Base-by-base conservation (phyloP, 92 coral and sea anemone genomes). In the Epizoanthus illoricatus region DNA sequence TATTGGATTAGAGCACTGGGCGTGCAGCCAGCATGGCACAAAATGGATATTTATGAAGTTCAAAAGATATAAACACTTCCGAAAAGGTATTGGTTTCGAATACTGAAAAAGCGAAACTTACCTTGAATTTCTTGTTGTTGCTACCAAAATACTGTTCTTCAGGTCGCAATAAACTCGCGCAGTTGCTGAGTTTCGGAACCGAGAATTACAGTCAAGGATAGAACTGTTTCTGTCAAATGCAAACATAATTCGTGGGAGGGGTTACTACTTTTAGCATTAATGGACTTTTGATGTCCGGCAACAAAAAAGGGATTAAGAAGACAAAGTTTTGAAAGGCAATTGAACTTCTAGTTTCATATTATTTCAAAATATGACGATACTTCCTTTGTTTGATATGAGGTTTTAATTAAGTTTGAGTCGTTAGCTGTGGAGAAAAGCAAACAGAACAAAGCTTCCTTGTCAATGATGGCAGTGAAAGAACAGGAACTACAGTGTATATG, bases 281-380 rank as follows among this genome's bases (percentile, higher is more conserved):
- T 64, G 82, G 82, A 42, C 71, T 40, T 45, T 78, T 64, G 72
- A 62, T 62, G 71, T 43, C 19, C 18, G 12, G 21, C 24, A 78
- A 64, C 82, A 62, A 78, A 78, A 62, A 62, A 40, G 52, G 69
- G 71, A 42, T 61, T 78, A 61, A 41, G 36, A 21, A 76, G 19
- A 54, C 71, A 18, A 21, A 21, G 15, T 42, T 45, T 63, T 78
- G 40, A 64, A 78, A 62, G 71, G 71, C 72, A 78, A 62, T 62
- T 54, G 47, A 78, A 75, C 81, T 62, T 57, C 33, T 36, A 75
- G 57, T 40, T 75, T 75, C 81, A 57, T 60, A 75, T 75, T 63
- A 78, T 62, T 62, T 45, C 82, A 64, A 20, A 64, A 78, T 20
- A 43, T 42, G 59, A 78, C 60, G 82, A 19, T 41, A 62, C 57